Base-by-base conservation (phyloP, 2,888 invertebrate species). In the Cheilosia soror region DNA sequence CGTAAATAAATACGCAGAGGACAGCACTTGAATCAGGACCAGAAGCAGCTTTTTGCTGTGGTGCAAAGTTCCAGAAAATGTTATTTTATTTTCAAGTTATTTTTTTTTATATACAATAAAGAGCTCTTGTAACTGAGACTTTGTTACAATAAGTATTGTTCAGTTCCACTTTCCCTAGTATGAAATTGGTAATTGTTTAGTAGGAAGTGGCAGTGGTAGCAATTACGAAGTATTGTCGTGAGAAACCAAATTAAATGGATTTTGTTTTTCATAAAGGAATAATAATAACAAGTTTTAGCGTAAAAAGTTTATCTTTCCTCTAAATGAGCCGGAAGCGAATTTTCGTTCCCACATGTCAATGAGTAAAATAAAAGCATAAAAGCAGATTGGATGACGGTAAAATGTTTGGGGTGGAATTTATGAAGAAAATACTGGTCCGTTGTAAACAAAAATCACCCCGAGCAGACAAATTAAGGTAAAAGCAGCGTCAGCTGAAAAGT, bases 1-100 rank as follows among this genome's bases (percentile, higher is more conserved):
- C 66, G 71, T 66, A 65, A 69, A 75, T 53, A 72, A 69, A 77
- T 80, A 68, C 62, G 47, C 63, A 68, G 47, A 68, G 68, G 57
- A 69, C 49, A 63, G 37, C 49, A 68, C 75, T 69, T 33, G 69
- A 81, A 81, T 81, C 81, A 76, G 42, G n/a, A 69, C 47, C 80
- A 75, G 73, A 68, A 75, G 29, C 53, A 75, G 31, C 40, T 68
- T 62, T 51, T 75, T 63, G 69, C 47, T 69, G 75, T 69, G 63
- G 62, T 73, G 49, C 55, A 75, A 75, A 76, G 68, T 81, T 81
- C 57, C 40, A 47, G 57, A 71, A 66, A 76, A 37, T 57, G 42
- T 73, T 49, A 25, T 53, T 51, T 69, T 63, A 27, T 73, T 53
- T 60, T 44, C 5, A 5, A 6, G 5, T 25, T 49, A 0, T 25